Base-by-base conservation (phyloP, 2,888 invertebrate species). In the Rhodophaea formosa region DNA sequence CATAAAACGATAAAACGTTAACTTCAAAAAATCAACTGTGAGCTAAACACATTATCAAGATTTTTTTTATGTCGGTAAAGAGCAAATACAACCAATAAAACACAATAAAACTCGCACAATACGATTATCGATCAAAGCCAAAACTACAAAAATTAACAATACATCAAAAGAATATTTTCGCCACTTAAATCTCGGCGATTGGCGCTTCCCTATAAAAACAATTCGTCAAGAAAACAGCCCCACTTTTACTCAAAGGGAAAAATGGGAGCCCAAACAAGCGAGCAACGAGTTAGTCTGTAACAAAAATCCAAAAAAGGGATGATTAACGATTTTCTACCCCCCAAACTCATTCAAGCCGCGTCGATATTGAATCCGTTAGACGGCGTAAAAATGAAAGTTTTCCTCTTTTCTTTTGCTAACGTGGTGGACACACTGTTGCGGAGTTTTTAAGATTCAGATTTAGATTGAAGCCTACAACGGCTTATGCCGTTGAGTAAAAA, bases 241-340 rank as follows among this genome's bases (percentile, higher is more conserved):
- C 80, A 85, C 85, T 85, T 87, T 80, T 77, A 71, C 73, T 83
- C 82, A 84, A 84, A 86, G 86, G 86, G 86, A 88, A 89, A 89
- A 90, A 88, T 86, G 83, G 85, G 72, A 79, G 82, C 77, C 87
- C 88, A 89, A 90, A 88, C 88, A 90, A 87, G 84, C 88, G 84
- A 84, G 87, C 86, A 90, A 89, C 88, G 87, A 91, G 89, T 91
- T 90, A 91, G 88, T 80, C 85, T 80, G 86, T 88, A 87, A 88
- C 90, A 89, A 88, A 90, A 91, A 89, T 90, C 88, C 86, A 88
- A 90, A 89, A 91, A 90, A 88, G 88, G 88, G 77, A 91, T 91
- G 91, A 91, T 90, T 91, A 91, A 91, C 91, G 90, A 87, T 89
- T 88, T 88, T 86, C 84, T 77, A 82, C 77, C 82, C 86, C 81